Percentiles rank a stretch among this genome's conserved stretches.
These are phyloP conservation scores for Triplophysa tibetana DNA, from an alignment of 2,113 vertebrate genomes.

Conservation along the genomic window DNA sequence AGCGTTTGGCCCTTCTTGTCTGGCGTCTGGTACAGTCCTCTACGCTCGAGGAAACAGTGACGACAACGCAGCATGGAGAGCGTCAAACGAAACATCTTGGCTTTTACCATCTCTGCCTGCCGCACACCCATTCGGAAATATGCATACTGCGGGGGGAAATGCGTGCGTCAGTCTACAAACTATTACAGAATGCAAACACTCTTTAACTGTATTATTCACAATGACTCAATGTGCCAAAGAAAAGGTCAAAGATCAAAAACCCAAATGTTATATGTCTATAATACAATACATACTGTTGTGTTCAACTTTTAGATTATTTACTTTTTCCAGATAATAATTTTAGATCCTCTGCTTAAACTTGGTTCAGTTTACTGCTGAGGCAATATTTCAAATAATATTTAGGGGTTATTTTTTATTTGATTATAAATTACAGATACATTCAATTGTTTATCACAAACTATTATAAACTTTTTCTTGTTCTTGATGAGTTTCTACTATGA, in stretches of 20 bases:
- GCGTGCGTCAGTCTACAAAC: not conserved
- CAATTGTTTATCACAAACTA: no score
- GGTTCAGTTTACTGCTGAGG: no score
- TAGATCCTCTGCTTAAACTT: no score
- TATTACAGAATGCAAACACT: not conserved
- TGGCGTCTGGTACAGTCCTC: conserved; percentile 86
- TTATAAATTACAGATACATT: no score
- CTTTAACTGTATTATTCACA: not conserved
- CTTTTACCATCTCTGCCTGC: conserved; percentile 81
- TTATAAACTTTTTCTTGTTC: no score
- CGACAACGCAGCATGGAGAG: conserved; percentile 80
- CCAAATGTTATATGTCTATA: no score
- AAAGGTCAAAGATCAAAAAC: not conserved
- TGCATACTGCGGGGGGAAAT: conserved; percentile 77
- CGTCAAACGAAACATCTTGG: conserved; percentile 72
- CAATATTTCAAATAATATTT: no score
- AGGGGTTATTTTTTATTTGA: no score
- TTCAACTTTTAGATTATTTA: no score
- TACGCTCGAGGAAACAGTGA: conserved; percentile 86
- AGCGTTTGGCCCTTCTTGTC: conserved; percentile 85
- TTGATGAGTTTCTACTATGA: no score
- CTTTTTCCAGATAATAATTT: no score
- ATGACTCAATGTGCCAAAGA: not conserved
- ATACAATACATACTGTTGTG: no score
- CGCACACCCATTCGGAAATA: conserved; percentile 92